Percentiles rank a stretch among this genome's conserved stretches.
These are phyloP conservation scores for Chelonoidis abingdonii DNA, from an alignment of 2,113 vertebrate species.

Conservation along the genomic window DNA sequence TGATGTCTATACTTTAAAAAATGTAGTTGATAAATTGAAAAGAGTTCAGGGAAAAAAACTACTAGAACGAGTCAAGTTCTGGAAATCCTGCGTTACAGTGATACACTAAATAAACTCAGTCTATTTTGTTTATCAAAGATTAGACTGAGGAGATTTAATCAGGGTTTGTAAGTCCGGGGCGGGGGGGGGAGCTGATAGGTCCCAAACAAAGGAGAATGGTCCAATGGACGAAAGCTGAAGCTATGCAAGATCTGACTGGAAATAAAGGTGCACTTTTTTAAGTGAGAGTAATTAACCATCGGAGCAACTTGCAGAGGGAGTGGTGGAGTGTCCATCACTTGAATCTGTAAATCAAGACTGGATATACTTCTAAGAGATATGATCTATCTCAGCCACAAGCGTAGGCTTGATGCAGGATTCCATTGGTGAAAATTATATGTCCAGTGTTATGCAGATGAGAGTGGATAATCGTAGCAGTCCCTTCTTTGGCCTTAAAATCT, in stretches of 20 bases:
- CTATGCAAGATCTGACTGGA: neutral
- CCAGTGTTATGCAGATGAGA: neutral
- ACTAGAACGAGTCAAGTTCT: neutral
- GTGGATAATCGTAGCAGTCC: neutral
- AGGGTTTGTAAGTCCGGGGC: too few species aligned
- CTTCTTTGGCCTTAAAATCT: neutral
- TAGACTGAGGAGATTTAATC: neutral
- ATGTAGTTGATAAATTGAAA: neutral
- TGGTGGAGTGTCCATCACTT: neutral
- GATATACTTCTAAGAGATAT: neutral
- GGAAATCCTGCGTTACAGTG: neutral
- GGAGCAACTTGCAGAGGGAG: neutral
- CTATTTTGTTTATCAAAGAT: neutral
- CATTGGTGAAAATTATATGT: neutral
- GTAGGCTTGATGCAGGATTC: neutral
- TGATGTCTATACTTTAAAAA: neutral
- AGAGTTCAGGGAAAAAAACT: neutral
- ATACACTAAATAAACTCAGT: neutral
- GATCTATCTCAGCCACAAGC: neutral
- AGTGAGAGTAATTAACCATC: neutral
- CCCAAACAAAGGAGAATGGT: neutral
- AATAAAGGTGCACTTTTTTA: neutral
- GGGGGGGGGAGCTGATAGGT: neutral
- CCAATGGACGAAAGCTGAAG: neutral
- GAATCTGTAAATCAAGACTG: neutral